Base-by-base conservation (phyloP, 2,888 invertebrate species). In the Rotaria macrura region DNA sequence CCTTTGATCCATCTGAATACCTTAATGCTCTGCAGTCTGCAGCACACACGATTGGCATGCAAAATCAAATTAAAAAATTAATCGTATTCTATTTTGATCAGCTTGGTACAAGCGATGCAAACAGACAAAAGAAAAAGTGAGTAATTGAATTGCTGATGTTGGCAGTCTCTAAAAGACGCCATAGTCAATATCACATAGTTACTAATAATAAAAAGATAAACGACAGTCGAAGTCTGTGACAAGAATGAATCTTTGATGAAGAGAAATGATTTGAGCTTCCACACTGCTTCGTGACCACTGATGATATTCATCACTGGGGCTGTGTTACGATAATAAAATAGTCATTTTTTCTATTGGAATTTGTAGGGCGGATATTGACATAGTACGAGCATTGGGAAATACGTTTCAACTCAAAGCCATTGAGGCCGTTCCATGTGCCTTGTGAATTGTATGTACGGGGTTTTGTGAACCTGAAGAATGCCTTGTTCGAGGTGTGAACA, bases 381-480 rank as follows among this genome's bases (percentile, higher is more conserved):
- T 79, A 23, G 79, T 79, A 0, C 43, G n/a, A 40, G n/a, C 25
- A 23, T n/a, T 79, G 1, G 79, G 79, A 3, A n/a, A 40, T 43
- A 79, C 43, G 7, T 79, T 79, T 43, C 79, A 79, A 25, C 14
- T 79, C 25, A 40, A 43, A 43, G 79, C 79, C 3, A 79, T 79
- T n/a, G 79, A 79, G 25, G 79, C 79, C 12, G n/a, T 79, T 2
- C 79, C 79, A 5, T 79, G 79, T 79, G 79, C 43, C n/a, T 17
- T 79, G 10, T 79, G 79, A 43, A n/a, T 40, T 5, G 25, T 79
- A 10, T 40, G 23, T 25, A n/a, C 9, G 1, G 20, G 43, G 14
- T 79, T 43, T 79, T 10, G n/a, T 3, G 79, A 79, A n/a, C 79
- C 79, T 43, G 79, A 79, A 43, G 79, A 43, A n/a, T 79, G 79